Conservation (phyloP, 2,888 invertebrate species). For the Eupeodes latifasciatus region DNA sequence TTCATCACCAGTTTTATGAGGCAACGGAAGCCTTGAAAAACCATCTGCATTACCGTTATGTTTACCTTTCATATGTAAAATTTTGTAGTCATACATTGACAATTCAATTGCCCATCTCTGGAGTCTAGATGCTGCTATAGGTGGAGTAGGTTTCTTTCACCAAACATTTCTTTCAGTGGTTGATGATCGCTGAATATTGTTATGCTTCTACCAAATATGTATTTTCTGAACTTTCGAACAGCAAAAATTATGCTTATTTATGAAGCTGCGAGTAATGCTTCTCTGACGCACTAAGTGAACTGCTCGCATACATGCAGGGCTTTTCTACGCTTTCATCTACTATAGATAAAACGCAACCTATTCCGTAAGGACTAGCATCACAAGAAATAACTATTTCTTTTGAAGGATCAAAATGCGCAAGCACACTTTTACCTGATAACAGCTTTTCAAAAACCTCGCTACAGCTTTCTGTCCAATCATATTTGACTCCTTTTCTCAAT, state of each 20-base stretch:
- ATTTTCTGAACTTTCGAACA: slow-evolving; percentile 82
- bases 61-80: slow-evolving; percentile 55
- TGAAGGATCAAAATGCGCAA: slow-evolving; percentile 49
- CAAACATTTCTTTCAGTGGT: not conserved
- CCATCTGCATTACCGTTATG: slow-evolving; percentile 28
- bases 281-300: slow-evolving; percentile 55
- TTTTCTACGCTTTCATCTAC: slow-evolving; percentile 55
- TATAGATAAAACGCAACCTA: slow-evolving; percentile 51
- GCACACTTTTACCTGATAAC: slow-evolving; percentile 15
- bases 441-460: not conserved
- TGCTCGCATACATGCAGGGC: slow-evolving; percentile 58
- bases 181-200: too few species aligned
- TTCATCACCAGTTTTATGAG: slow-evolving; percentile 34
- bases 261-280: slow-evolving; percentile 79
- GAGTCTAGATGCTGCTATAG: slow-evolving; percentile 55
- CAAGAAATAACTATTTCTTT: slow-evolving; percentile 63
- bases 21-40: slow-evolving; percentile 2
- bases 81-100: slow-evolving; percentile 55
- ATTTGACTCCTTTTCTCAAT: too few species aligned
- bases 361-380: slow-evolving; percentile 28
- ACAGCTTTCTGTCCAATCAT: too few species aligned
- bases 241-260: slow-evolving; percentile 81
- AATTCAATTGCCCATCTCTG: slow-evolving; percentile 56
- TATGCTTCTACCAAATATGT: slow-evolving; percentile 78
- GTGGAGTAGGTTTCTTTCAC: slow-evolving; percentile 37